Evolutionary conservation across 2,888 invertebrate species (phyloP), one percentile per base, ranked within the genome.

Genomic region (Tenthredo mesomela): DNA sequence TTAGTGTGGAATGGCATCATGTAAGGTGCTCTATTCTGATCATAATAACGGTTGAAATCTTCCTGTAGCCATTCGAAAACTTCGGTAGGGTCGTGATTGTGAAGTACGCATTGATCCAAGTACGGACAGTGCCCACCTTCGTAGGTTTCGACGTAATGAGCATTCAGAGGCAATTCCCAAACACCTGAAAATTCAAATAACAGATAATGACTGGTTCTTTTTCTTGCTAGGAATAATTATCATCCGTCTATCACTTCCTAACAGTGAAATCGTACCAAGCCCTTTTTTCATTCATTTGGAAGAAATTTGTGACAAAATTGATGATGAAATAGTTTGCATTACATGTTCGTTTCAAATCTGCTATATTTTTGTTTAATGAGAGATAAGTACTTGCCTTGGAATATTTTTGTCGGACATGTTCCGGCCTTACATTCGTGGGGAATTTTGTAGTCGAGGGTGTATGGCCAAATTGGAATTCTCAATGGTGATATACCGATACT

Each of bases 1-100:
- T 98, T 98, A 0, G 98, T 98, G 92, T 99, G 98, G 96, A 98
- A 97, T 0, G 98, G 96, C 97, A 98, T 98, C 97, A 98, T 97
- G 93, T 98, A 98, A 0, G 98, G 97, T 0, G 98, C 97, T 86
- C 97, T 95, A 93, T 98, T 98, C 92, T 98, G 97, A 47, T 97
- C 96, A 91, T 98, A 98, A 93, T 97, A 95, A 40, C 98, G 95
- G 86, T 95, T 95, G 93, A 98, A 98, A 93, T 98, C 98, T 94
- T 98, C 98, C 91, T 97, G 96, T 40, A 98, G 94, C 98, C 98
- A 98, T 90, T 97, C 96, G 84, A 97, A 95, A 2, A 98, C 97
- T 93, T 97, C 95, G 85, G 96, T 94, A 4, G 95, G 94, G 90
- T 98, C 97, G 91, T 98, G 97, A 93, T 97, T 98, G 92, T 98